These are phyloP conservation scores for Gymnocheta viridis DNA, from an alignment of 2,888 invertebrate genomes.

Conservation along the genomic window DNA sequence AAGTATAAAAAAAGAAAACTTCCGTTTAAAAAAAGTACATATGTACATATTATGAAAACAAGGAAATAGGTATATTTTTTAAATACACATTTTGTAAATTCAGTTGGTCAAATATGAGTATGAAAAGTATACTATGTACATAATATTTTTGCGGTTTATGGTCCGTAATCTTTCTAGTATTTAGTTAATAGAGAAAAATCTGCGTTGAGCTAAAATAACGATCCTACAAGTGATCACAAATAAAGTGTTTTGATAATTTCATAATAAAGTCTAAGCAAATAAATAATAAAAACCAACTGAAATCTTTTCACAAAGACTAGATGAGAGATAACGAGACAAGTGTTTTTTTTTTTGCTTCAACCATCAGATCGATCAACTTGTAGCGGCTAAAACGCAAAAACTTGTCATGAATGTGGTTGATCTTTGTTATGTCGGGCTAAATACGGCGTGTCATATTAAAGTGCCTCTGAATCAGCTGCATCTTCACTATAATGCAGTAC, in stretches of 20 bases:
- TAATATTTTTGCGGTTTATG: constrained; percentile 17
- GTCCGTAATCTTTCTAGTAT: not conserved
- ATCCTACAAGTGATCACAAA: constrained; percentile 1
- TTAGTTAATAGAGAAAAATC: not conserved
- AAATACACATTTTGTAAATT: not conserved
- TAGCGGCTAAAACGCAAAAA: constrained; percentile 2
- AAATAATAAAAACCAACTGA: constrained; percentile 22
- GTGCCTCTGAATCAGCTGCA: constrained; percentile 6
- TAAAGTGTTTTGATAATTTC: constrained; percentile 45
- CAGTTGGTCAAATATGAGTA: not conserved
- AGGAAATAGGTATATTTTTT: not conserved
- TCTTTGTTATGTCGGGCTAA: not conserved
- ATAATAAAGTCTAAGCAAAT: constrained; percentile 12
- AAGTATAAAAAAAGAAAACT: constrained; percentile 26
- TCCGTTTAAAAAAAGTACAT: constrained; percentile 1
- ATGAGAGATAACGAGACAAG: constrained; percentile 35
- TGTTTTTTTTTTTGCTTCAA: not conserved
- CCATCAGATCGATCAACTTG: constrained; percentile 23
- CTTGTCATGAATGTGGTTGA: not conserved
- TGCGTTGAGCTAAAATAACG: not conserved
- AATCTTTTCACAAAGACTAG: constrained; percentile 7
- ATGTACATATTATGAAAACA: not conserved
- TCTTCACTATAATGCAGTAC: not conserved
- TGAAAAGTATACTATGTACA: not conserved
- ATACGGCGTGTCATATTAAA: constrained; percentile 17